Percentiles rank a stretch among this genome's conserved stretches.
Conservation (phyloP, 2,888 invertebrate genomes). For the Melanchra persicariae region DNA sequence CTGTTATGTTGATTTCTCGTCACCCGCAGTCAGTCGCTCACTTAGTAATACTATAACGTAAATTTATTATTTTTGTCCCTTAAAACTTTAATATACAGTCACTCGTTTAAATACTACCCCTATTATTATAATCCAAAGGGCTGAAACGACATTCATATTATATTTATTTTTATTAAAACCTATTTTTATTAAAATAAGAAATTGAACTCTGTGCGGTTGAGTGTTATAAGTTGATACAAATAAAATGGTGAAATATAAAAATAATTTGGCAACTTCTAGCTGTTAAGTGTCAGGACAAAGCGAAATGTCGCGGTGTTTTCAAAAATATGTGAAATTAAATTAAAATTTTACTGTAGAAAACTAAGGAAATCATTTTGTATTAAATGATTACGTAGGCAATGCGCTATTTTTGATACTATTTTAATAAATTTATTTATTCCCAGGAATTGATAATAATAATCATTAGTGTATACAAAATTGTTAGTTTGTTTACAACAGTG, state of each 20-base stretch:
- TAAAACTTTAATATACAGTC: too few species aligned
- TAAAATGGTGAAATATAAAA: background rate
- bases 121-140: too few species aligned
- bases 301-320: conserved; percentile 58
- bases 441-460: background rate
- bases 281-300: conserved; percentile 35
- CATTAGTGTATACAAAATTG: conserved; percentile 16
- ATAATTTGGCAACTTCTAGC: conserved; percentile 9
- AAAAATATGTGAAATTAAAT: conserved; percentile 31
- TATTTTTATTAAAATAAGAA: too few species aligned
- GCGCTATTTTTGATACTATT: conserved; percentile 16
- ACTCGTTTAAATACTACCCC: too few species aligned
- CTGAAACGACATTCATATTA: too few species aligned
- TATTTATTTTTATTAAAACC: too few species aligned
- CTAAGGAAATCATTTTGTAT: conserved; percentile 22
- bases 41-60: too few species aligned
- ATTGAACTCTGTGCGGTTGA: too few species aligned
- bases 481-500: conserved; percentile 33
- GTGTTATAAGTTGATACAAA: background rate
- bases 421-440: conserved; percentile 15
- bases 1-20: too few species aligned
- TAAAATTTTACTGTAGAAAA: conserved; percentile 46
- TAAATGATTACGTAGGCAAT: conserved; percentile 45
- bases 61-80: too few species aligned
- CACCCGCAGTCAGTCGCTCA: too few species aligned